These are phyloP conservation scores for Andrena flavipes DNA, from an alignment of 2,888 invertebrate genomes.

Conservation along the genomic window DNA sequence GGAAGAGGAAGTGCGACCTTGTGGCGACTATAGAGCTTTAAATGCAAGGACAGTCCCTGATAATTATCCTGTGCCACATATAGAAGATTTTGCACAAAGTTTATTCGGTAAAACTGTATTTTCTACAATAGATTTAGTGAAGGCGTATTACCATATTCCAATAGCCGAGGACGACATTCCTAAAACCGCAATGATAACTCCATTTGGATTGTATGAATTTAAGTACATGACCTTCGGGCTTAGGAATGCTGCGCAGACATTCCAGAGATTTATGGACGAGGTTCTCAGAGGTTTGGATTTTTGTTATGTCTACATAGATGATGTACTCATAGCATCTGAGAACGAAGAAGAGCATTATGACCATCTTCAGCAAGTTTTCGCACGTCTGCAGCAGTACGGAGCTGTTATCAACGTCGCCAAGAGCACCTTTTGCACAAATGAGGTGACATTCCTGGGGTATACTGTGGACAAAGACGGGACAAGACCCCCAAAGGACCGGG, in stretches of 20 bases:
- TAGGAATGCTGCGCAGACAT: conserved; percentile 23
- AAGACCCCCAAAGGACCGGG: neutral
- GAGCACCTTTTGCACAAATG: no score
- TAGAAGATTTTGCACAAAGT: neutral
- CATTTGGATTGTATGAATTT: conserved; percentile 68
- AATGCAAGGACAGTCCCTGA: conserved; percentile 68
- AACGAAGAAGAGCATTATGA: conserved; percentile 20
- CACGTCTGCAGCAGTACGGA: conserved; percentile 20
- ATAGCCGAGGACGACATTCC: conserved; percentile 64
- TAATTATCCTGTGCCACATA: neutral
- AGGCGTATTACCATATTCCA: conserved; percentile 47
- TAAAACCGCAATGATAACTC: conserved; percentile 75
- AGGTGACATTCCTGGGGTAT: conserved; percentile 1
- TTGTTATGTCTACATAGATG: conserved; percentile 12
- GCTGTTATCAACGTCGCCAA: no score
- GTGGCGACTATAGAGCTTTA: conserved; percentile 73
- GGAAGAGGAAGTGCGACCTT: conserved; percentile 37
- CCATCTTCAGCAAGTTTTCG: conserved; percentile 24
- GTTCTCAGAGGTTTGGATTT: neutral
- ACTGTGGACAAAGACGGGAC: neutral
- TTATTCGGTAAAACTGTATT: neutral
- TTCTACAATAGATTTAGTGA: neutral
- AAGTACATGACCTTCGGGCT: conserved; percentile 9
- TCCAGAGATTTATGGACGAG: neutral
- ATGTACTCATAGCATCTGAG: conserved; percentile 31